Evolutionary conservation across 2,113 vertebrate species (phyloP).

Genomic region (Laticauda colubrina): DNA sequence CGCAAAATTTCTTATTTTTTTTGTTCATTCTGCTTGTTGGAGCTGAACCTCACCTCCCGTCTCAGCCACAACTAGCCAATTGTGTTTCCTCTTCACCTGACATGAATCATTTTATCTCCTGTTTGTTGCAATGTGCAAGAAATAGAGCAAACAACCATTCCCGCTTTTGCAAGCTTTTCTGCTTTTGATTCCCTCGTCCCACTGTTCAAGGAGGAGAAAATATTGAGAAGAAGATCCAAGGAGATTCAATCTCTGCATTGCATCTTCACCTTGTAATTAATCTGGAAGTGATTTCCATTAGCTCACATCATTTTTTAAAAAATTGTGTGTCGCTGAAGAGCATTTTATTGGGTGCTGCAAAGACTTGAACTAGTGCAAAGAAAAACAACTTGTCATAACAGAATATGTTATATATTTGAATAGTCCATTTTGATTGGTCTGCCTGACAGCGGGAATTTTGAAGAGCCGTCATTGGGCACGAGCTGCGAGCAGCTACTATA

Average conservation of each 20-base stretch:
- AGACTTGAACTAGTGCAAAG: conserved; percentile 29
- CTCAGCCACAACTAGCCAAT: conserved; percentile 36
- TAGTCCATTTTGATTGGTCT: too few species aligned
- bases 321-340: conserved; percentile 33
- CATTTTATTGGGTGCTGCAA: conserved; percentile 52
- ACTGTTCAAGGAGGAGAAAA: background rate
- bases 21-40: conserved; percentile 7
- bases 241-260: conserved; percentile 35
- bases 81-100: conserved; percentile 46
- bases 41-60: background rate
- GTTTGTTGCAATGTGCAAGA: conserved; percentile 16
- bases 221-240: background rate
- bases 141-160: conserved; percentile 50
- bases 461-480: too few species aligned
- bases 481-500: too few species aligned
- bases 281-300: conserved; percentile 36
- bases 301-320: conserved; percentile 29
- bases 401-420: background rate
- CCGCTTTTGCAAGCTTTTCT: conserved; percentile 49
- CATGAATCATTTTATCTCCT: conserved; percentile 42
- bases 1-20: conserved; percentile 12
- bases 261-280: conserved; percentile 41
- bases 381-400: conserved; percentile 42
- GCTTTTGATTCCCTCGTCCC: conserved; percentile 33
- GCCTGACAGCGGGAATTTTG: too few species aligned